Percentiles rank a stretch among this genome's conserved stretches.
Evolutionary conservation across 2,797 vertebrate genomes (phyloP).

Genomic region (Lutjanus campechanus): DNA sequence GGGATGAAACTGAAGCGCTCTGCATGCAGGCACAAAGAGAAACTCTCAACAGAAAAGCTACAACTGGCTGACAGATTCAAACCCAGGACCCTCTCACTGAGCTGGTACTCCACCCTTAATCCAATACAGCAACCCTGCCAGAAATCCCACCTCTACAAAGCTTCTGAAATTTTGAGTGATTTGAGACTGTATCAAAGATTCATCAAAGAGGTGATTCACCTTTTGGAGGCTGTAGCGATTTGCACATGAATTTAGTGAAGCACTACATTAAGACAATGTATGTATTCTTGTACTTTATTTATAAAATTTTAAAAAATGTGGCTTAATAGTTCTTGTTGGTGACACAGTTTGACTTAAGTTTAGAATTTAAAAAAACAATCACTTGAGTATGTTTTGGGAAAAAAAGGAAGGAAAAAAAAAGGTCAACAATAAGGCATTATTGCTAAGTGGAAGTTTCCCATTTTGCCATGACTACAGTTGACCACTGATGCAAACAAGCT

Average conservation of each 20-base stretch:
- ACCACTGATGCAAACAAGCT: background rate
- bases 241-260: background rate
- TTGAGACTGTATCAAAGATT: background rate
- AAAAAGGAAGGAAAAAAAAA: background rate
- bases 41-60: slow-evolving; percentile 5
- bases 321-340: background rate
- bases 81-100: background rate
- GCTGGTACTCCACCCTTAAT: background rate
- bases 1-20: background rate
- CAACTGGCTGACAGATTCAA: background rate
- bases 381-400: background rate
- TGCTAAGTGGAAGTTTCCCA: background rate
- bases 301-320: background rate
- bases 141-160: background rate
- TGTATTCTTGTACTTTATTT: background rate
- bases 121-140: background rate
- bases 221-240: too few species aligned
- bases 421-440: background rate
- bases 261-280: background rate
- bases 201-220: background rate
- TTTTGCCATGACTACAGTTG: background rate
- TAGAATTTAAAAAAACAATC: background rate
- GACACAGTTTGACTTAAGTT: background rate
- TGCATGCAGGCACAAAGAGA: background rate
- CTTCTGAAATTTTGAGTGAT: background rate